These are phyloP conservation scores for Alouatta palliata DNA, from an alignment of 2,113 vertebrate species.

Conservation along the genomic window DNA sequence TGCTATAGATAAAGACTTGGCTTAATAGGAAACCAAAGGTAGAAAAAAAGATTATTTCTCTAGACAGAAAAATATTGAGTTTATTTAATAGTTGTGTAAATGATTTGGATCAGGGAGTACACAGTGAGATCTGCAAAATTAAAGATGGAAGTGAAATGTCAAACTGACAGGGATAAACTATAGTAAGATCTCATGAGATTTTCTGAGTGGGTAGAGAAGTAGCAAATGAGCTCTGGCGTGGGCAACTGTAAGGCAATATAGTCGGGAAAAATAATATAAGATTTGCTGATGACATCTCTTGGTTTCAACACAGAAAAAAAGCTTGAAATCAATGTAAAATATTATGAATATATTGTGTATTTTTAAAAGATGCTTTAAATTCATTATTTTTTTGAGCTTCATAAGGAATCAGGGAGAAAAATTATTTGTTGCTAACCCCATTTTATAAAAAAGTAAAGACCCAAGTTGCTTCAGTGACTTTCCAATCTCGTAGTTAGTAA, in stretches of 20 bases:
- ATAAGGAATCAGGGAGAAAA: neutral
- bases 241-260: slow-evolving; percentile 41
- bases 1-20: slow-evolving; percentile 24
- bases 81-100: slow-evolving; percentile 57
- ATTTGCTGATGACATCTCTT: neutral
- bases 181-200: slow-evolving; percentile 67
- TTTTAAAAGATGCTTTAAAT: neutral
- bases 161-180: slow-evolving; percentile 60
- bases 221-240: neutral
- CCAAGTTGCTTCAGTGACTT: neutral
- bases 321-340: neutral
- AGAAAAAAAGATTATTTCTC: slow-evolving; percentile 1
- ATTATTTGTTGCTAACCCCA: neutral
- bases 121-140: slow-evolving; percentile 60
- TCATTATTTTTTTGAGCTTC: neutral
- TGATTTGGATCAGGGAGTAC: slow-evolving; percentile 43
- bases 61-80: slow-evolving; percentile 42
- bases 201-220: slow-evolving; percentile 57
- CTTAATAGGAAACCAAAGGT: slow-evolving; percentile 32
- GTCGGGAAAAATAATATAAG: slow-evolving; percentile 27
- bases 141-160: slow-evolving; percentile 74
- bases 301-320: slow-evolving; percentile 26
- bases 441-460: neutral
- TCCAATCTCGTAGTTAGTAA: neutral
- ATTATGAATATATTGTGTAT: neutral